Evolutionary conservation across 2,113 vertebrate species (phyloP).

Genomic region (Chloropsis hardwickii): DNA sequence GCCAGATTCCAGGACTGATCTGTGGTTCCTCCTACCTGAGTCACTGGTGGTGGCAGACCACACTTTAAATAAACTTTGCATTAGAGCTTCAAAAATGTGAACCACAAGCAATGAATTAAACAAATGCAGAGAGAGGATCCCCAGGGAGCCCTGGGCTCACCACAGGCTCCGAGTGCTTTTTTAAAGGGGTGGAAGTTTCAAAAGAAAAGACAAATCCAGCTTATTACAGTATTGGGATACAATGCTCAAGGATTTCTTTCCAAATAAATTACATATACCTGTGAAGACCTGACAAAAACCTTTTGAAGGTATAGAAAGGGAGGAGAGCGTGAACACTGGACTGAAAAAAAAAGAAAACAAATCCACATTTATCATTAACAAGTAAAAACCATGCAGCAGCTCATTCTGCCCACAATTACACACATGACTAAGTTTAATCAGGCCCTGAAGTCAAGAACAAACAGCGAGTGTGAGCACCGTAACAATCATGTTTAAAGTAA

Average conservation of each 20-base stretch:
- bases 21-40: constrained; percentile 41
- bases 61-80: constrained; percentile 41
- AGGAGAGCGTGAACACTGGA: not conserved
- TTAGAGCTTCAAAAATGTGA: constrained; percentile 19
- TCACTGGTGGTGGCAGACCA: constrained; percentile 31
- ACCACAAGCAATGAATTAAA: constrained; percentile 13
- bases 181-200: not conserved
- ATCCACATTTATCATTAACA: not conserved
- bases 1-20: not conserved
- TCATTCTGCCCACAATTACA: not conserved
- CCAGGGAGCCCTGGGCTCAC: not conserved
- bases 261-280: not conserved
- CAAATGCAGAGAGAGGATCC: constrained; percentile 6
- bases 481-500: not conserved
- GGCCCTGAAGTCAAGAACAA: not conserved
- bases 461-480: not conserved
- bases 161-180: constrained; percentile 28
- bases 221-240: not conserved
- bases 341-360: no score
- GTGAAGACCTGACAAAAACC: not conserved
- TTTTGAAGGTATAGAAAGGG: not conserved
- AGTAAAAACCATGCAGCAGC: not conserved
- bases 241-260: not conserved
- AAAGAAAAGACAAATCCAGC: constrained; percentile 2
- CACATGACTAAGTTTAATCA: not conserved